Evolutionary conservation across 2,113 vertebrate species (phyloP).

Genomic region (Mus spicilegus): DNA sequence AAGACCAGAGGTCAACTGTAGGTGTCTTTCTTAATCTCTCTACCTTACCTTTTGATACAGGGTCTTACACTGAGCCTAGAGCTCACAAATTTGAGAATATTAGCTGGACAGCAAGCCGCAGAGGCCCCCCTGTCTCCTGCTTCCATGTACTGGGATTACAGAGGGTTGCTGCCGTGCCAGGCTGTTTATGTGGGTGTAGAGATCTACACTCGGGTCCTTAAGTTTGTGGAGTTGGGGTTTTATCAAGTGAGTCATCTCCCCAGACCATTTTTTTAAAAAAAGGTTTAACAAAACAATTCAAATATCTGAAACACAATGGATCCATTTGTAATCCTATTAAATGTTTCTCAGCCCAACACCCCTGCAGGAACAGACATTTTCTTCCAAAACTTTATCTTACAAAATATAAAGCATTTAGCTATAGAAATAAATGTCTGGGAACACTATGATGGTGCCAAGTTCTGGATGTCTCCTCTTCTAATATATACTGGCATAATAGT

Average conservation of each 20-base stretch:
- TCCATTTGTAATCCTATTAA: constrained; percentile 2
- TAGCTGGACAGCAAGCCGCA: not conserved
- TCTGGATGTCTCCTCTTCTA: not conserved
- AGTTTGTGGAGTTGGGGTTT: no score
- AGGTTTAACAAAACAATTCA: not conserved
- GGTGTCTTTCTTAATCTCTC: not conserved
- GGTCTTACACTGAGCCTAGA: not conserved
- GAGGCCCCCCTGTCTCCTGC: not conserved
- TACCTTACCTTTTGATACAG: not conserved
- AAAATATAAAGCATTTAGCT: constrained; percentile 7
- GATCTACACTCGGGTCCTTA: not conserved
- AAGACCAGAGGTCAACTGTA: not conserved
- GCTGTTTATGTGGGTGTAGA: not conserved
- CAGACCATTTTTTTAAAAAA: not conserved
- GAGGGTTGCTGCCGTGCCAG: accelerated
- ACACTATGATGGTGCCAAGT: not conserved
- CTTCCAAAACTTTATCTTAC: not conserved
- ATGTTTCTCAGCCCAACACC: not conserved
- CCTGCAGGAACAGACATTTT: constrained; percentile 29
- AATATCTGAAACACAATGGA: constrained; percentile 18
- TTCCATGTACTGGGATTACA: not conserved
- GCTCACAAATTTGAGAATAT: not conserved
- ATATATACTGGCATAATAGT: not conserved
- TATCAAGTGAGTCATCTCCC: not conserved
- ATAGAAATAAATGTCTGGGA: constrained; percentile 50